A percentile compares a stretch with the other conserved stretches of the same genome.
These are phyloP conservation scores for Thecocarcelia acutangulata DNA, from an alignment of 2,888 invertebrate genomes.

Conservation along the genomic window DNA sequence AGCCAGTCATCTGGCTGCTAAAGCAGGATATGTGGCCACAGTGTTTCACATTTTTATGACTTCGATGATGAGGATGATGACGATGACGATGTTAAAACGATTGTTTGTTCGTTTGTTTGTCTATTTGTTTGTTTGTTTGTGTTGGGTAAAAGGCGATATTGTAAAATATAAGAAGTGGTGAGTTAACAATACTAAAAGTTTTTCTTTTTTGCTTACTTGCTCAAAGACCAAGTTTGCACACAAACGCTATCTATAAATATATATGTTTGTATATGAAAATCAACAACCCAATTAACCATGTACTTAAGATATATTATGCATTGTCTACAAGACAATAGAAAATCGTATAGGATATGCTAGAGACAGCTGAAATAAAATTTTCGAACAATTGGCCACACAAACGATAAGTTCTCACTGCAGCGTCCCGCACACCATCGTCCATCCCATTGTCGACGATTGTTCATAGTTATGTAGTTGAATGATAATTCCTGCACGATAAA, in stretches of 20 bases:
- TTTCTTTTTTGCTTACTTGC: constrained; percentile 19
- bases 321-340: too few relatives aligned
- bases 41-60: constrained; percentile 60
- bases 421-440: too few relatives aligned
- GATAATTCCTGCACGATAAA: too few relatives aligned
- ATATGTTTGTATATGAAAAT: constrained; percentile 11
- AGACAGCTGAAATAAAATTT: too few relatives aligned
- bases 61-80: constrained; percentile 59
- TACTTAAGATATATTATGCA: too few relatives aligned
- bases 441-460: too few relatives aligned
- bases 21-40: constrained; percentile 63
- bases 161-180: constrained; percentile 61
- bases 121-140: not conserved
- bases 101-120: constrained; percentile 43
- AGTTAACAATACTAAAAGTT: constrained; percentile 58
- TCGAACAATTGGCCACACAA: too few relatives aligned
- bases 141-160: constrained; percentile 26
- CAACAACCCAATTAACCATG: too few relatives aligned
- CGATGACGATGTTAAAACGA: constrained; percentile 41
- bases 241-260: constrained; percentile 34
- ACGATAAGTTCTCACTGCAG: too few relatives aligned
- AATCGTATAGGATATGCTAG: too few relatives aligned
- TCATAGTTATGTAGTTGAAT: too few relatives aligned
- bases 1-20: constrained; percentile 19
- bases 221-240: constrained; percentile 55